A percentile compares a stretch with the other conserved stretches of the same genome.
These are phyloP conservation scores for Leptodactylus fallax DNA, from an alignment of 2,797 vertebrate genomes.

Conservation along the genomic window DNA sequence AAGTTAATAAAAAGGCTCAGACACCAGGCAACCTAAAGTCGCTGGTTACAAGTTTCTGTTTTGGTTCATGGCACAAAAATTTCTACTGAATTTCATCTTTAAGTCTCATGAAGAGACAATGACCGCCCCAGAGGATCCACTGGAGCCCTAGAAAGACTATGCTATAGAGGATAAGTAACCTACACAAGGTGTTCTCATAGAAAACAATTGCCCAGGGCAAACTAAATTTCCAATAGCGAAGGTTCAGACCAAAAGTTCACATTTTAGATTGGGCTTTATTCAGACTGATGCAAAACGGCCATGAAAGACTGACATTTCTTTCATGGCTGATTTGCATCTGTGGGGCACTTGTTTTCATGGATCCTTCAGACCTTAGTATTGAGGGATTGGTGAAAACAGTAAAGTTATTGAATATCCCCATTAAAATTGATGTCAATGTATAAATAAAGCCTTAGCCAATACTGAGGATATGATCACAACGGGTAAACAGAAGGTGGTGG, in stretches of 20 bases:
- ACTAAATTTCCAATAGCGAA: not conserved
- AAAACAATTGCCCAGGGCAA: not conserved
- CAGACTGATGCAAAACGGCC: too few species aligned
- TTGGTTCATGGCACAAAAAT: not conserved
- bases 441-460: too few species aligned
- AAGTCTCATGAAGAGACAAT: not conserved
- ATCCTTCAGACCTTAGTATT: too few species aligned
- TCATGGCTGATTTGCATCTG: too few species aligned
- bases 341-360: too few species aligned
- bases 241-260: too few species aligned
- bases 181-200: constrained; percentile 24
- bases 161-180: not conserved
- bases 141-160: not conserved
- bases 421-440: too few species aligned
- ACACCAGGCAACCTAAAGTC: not conserved
- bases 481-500: not conserved
- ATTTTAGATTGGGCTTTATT: not conserved
- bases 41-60: not conserved
- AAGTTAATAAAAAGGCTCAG: not conserved
- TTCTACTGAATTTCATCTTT: constrained; percentile 26
- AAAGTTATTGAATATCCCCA: too few species aligned
- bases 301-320: too few species aligned
- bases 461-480: too few species aligned
- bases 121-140: not conserved
- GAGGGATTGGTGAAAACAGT: too few species aligned